Evolutionary conservation across 2,888 invertebrate genomes (phyloP).

Genomic region (Platerodrilus igneus): DNA sequence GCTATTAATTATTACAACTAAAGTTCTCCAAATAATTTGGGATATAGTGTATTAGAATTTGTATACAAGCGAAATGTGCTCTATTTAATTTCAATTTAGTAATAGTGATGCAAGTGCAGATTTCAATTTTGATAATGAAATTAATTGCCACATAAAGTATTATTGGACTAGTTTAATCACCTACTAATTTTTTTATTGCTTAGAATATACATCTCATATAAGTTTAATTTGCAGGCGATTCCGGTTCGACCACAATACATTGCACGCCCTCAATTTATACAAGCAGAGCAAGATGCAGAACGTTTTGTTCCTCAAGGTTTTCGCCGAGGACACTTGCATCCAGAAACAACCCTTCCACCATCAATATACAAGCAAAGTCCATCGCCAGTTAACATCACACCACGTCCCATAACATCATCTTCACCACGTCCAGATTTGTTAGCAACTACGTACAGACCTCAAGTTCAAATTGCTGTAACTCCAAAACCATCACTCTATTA

Average conservation of each 20-base stretch:
- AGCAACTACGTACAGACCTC: conserved; percentile 64
- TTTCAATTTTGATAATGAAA: no score
- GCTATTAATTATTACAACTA: no score
- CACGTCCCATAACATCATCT: conserved; percentile 55
- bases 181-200: no score
- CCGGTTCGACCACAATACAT: conserved; percentile 43
- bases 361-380: conserved; percentile 44
- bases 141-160: no score
- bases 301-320: conserved; percentile 33
- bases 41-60: no score
- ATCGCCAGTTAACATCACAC: conserved; percentile 56
- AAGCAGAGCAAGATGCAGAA: conserved; percentile 32
- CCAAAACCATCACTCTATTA: conserved; percentile 49
- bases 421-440: conserved; percentile 53
- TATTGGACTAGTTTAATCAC: no score
- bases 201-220: conserved; percentile 1
- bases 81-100: no score
- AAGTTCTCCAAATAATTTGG: no score
- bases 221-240: conserved; percentile 34
- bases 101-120: no score
- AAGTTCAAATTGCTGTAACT: conserved; percentile 57
- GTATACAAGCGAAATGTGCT: no score
- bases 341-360: conserved; percentile 51
- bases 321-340: conserved; percentile 40
- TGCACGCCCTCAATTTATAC: conserved; percentile 41